A percentile compares a stretch with the other conserved stretches of the same genome.
phyloP scores from a whole-genome alignment of 2,888 invertebrate genomes.

The Clunio marinus region DNA sequence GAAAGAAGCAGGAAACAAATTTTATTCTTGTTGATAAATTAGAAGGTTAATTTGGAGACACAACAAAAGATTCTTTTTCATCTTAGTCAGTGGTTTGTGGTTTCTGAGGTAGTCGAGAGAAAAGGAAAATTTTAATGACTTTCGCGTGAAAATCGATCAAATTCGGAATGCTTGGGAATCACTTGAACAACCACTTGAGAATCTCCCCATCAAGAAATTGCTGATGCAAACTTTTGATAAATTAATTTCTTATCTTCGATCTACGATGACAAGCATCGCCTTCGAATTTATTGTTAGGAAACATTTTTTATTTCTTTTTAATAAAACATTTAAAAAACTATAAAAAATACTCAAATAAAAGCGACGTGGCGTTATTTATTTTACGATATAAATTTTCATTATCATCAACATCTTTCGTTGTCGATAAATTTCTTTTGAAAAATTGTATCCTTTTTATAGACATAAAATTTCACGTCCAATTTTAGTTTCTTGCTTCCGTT shows the following conservation, averaged over 20 bases:
- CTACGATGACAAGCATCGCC: slow-evolving; percentile 5
- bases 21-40: slow-evolving; percentile 31
- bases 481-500: neutral
- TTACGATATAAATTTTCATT: neutral
- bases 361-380: no score
- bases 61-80: slow-evolving; percentile 12
- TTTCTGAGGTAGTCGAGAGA: neutral
- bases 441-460: neutral
- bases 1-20: slow-evolving; percentile 30
- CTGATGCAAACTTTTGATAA: neutral
- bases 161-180: neutral
- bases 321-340: slow-evolving; percentile 1
- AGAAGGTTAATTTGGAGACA: slow-evolving; percentile 26
- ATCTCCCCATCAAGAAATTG: neutral
- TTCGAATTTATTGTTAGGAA: neutral
- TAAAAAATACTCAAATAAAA: no score
- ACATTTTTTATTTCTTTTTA: neutral
- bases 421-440: neutral
- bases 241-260: neutral
- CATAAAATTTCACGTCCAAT: neutral
- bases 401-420: neutral
- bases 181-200: neutral
- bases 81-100: neutral
- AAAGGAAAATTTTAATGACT: slow-evolving; percentile 2
- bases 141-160: slow-evolving; percentile 10